Conservation (phyloP, 2,888 invertebrate species). For the Nowickia ferox region DNA sequence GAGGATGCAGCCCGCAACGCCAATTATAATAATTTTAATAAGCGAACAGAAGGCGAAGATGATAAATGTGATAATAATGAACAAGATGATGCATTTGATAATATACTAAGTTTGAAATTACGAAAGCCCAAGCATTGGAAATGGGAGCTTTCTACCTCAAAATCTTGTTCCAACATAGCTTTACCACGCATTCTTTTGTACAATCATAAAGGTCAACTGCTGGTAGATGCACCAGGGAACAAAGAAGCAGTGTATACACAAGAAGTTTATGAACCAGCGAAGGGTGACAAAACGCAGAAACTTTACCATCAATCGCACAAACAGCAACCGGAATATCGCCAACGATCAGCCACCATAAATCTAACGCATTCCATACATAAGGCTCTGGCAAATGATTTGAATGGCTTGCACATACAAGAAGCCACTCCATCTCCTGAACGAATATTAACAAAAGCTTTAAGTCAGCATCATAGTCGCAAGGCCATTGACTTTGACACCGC, state of each 20-base stretch:
- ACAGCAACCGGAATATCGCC: conserved; percentile 44
- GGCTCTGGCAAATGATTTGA: conserved; percentile 75
- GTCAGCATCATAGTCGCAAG: conserved; percentile 45
- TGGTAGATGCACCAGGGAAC: conserved; percentile 82
- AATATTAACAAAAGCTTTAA: conserved; percentile 27
- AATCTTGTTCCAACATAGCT: conserved; percentile 85
- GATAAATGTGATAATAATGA: conserved; percentile 52
- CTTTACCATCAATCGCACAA: conserved; percentile 26
- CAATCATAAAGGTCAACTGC: conserved; percentile 84
- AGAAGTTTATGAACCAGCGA: conserved; percentile 34
- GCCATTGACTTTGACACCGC: conserved; percentile 76
- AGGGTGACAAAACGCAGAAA: conserved; percentile 37
- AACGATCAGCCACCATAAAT: conserved; percentile 75
- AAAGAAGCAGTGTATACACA: conserved; percentile 77
- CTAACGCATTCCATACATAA: conserved; percentile 74
- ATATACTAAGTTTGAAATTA: conserved; percentile 84
- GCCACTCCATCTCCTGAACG: conserved; percentile 73
- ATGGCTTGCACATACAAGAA: conserved; percentile 77
- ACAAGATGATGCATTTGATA: conserved; percentile 77
- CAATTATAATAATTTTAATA: conserved; percentile 38
- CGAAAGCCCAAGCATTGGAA: conserved; percentile 85
- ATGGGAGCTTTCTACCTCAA: conserved; percentile 85
- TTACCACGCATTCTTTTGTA: conserved; percentile 85
- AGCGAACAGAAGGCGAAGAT: conserved; percentile 3
- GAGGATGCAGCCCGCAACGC: conserved; percentile 26